Base-by-base conservation (phyloP, 2,113 vertebrate genomes). In the Blennius ocellaris region DNA sequence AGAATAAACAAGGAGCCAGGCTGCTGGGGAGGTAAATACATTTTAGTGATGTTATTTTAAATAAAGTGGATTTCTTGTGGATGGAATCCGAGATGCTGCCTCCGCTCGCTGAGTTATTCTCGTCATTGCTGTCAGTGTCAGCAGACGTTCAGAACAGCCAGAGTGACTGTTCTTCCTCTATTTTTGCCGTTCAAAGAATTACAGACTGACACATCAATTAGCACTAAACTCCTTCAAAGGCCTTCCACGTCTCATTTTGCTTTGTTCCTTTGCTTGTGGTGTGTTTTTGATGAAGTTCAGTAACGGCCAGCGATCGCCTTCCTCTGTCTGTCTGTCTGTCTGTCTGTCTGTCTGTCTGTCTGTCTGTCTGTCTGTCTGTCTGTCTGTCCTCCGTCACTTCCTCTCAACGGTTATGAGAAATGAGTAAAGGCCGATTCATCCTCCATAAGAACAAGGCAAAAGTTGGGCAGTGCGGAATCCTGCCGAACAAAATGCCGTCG, bases 201-300 rank as follows among this genome's bases (percentile, higher is more conserved):
- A 69, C 54, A 53, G n/a, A 71, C 47, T 63, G 16, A 66, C 69
- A 50, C 69, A 57, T 78, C 51, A 53, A 44, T 74, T 73, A 66
- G 15, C 60, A 11, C 47, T 10, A 6, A 54, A 50, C 14, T 63
- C 8, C 17, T n/a, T 59, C n/a, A 59, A 11, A 36, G 55, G 8
- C 8, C 58, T 15, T 10, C 21, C 6, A 11, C 1, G 4, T 21
- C 55, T 11, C 44, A 51, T 66, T 73, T 53, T 38, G 5, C 21
- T 40, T 40, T 55, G 16, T 51, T 39, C 8, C 30, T 14, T 11
- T 1, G 5, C n/a, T 37, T 37, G 7, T 48, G 11, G 10, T 47
- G 17, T 61, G 67, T 5, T 51, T 66, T 47, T 62, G 6, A 48
- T 72, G 5, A 61, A 56, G 59, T 15, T 16, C 43, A 61, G 43